Base-by-base conservation (phyloP, 2,797 vertebrate genomes). In the Masticophis lateralis region DNA sequence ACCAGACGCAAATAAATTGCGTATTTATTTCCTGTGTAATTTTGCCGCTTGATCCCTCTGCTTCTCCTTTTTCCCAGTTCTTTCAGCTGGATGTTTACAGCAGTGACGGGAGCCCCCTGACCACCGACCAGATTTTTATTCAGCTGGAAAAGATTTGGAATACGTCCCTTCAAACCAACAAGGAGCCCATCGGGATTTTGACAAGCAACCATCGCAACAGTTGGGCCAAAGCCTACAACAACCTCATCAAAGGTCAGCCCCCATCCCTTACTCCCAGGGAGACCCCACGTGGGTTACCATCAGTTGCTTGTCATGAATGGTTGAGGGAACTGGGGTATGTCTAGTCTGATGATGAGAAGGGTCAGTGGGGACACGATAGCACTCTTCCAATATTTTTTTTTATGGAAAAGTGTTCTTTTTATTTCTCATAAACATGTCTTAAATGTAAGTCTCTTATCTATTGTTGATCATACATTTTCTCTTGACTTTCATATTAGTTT, bases 121-220 rank as follows among this genome's bases (percentile, higher is more conserved):
- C 99, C 0, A 97, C 98, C 0, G 99, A 99, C 93, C 99, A 99
- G 98, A 98, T 99, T 93, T 98, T 99, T 90, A 97, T 97, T 96
- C 99, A 99, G 97, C 96, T 99, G 96, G 99, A 99, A 96, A 99
- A 99, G 98, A 99, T 99, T 97, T 99, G 99, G 99, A 99, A 99
- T 95, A 99, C 99, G 0, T 99, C 99, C 2, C 97, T 99, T 93
- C 99, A 99, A 96, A 98, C 98, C 32, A 99, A 99, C 97, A 99
- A 99, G 96, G 99, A 99, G 96, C 99, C 99, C 0, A 97, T 99
- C 79, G 99, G 99, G 79, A 99, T 99, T 96, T 98, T 99, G 57
- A 99, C 99, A 27, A 99, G 99, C 32, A 99, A 99, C 97, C 99
- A 99, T 96, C 98, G 99, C 69, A 99, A 99, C 98, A 99, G 98